Base-by-base conservation (phyloP, 2,888 invertebrate species). In the Buathra laborator region DNA sequence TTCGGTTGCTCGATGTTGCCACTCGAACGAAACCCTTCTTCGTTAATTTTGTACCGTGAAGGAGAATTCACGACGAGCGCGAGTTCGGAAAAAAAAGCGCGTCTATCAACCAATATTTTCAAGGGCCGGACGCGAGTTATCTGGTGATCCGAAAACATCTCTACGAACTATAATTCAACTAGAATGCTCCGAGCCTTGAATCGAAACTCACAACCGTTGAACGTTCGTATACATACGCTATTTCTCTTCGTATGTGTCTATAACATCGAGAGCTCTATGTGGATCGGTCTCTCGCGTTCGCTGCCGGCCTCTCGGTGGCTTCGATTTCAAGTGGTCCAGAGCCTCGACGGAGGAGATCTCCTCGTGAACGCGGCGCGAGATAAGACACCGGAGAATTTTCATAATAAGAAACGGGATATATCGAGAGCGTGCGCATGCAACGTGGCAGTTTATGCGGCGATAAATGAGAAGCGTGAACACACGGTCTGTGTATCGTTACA, bases 321-420 rank as follows among this genome's bases (percentile, higher is more conserved):
- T 70, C 29, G 70, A 82, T 51, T 62, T 74, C 14, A 51, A 83
- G 74, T 78, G 67, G 74, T 76, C 80, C 66, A 71, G 68, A 71
- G 56, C 64, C 62, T 75, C 37, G 37, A 7, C 37, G 37, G 37
- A 37, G 56, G n/a, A 16, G 16, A 14, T 68, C 51, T 75, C 32
- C 24, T 48, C 64, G 48, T 74, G 77, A 66, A 62, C 56, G 78
- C 59, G 48, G 77, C 59, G 24, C 64, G 53, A 82, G 87, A 87
- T 87, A 87, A 87, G 84, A 75, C 86, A 81, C 71, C 68, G 71
- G 70, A 83, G 83, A 66, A 86, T 87, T 87, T 87, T 86, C 72
- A 84, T 87, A 86, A 87, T 86, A 85, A 84, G 70, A 87, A 84
- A 87, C 75, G 86, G 84, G 82, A 87, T 75, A 37, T 37, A 37